phyloP scores from a whole-genome alignment of 2,797 vertebrate species.

The Pangasius mekongensis region DNA sequence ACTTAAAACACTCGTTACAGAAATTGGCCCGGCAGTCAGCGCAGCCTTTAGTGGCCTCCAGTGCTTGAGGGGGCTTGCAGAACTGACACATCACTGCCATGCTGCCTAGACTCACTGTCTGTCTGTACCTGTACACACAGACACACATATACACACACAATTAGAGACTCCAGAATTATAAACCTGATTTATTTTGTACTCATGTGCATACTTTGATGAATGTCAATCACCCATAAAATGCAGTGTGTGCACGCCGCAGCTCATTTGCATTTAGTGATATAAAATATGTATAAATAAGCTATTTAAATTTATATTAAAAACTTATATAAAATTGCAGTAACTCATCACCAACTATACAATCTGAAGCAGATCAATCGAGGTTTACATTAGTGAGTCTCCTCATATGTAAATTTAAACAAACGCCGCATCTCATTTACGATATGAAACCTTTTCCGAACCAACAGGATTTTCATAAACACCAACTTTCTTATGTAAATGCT shows the following conservation, averaged over 20 bases:
- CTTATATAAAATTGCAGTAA: background rate
- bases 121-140: conserved; percentile 76
- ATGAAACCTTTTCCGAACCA: background rate
- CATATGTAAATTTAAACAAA: background rate
- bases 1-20: conserved; percentile 97
- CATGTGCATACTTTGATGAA: background rate
- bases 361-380: background rate
- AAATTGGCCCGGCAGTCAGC: conserved; percentile 94
- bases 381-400: background rate
- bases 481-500: background rate
- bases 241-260: too few species aligned
- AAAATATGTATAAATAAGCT: background rate
- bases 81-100: conserved; percentile 92
- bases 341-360: background rate
- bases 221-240: background rate
- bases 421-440: background rate
- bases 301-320: background rate
- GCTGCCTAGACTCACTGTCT: conserved; percentile 88
- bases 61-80: conserved; percentile 88
- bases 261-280: background rate
- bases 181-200: background rate
- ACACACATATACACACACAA: conserved; percentile 13
- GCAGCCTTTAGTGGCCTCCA: conserved; percentile 96
- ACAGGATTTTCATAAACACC: background rate
- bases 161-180: background rate